Base-by-base conservation (phyloP, 2,888 invertebrate genomes). In the Rambutsinella grinnellia region DNA sequence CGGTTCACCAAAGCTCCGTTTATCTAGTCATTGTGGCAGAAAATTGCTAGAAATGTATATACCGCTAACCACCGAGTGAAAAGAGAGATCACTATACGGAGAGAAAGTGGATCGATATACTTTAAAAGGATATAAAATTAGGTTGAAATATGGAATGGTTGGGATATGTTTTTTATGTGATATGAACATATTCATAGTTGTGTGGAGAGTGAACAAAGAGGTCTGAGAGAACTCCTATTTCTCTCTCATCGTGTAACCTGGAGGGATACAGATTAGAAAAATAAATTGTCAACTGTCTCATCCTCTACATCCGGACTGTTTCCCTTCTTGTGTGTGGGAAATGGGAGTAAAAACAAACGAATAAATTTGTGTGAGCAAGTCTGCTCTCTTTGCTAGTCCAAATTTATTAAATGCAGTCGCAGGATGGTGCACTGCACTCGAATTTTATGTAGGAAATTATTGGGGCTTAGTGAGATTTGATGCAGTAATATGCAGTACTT, bases 241-340 rank as follows among this genome's bases (percentile, higher is more conserved):
- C 13, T 13, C 5, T 13, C 5, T 36, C 36, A 36, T 36, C 61
- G 54, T 71, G 58, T 65, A 65, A 72, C 65, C 72, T 65, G 65
- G 49, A 74, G 66, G n/a, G 66, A 74, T 74, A 46, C 51, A 74
- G 74, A 74, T 74, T 74, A 74, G 74, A 74, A 74, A 72, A 74
- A 74, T 74, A 74, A 66, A 74, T 74, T 74, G 66, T 74, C 74
- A 74, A 67, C 74, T 74, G 74, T 74, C 74, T 74, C 66, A 53
- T 66, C 61, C 66, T 44, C 53, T 60, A 51, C 66, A 67, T 74
- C 66, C 74, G 66, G 61, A 60, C 74, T 72, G 28, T 72, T 65
- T 60, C 49, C 54, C 44, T 71, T 56, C 51, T 49, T n/a, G n/a
- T n/a, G n/a, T n/a, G n/a, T n/a, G n/a, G n/a, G n/a, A n/a, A n/a